Evolutionary conservation across 2,797 vertebrate species (phyloP).

Genomic region (Molossus molossus): DNA sequence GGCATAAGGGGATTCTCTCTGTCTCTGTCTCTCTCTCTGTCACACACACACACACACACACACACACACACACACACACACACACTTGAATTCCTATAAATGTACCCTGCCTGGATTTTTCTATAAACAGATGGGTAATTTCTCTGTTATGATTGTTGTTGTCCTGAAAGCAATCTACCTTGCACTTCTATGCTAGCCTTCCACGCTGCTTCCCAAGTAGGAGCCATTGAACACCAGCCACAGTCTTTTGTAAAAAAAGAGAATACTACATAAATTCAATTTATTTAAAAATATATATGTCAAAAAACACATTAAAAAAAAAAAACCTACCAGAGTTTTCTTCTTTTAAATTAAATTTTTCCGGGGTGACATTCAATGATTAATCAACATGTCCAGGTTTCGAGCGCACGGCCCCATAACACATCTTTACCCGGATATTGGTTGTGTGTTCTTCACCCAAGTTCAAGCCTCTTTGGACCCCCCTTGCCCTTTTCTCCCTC

Average conservation of each 20-base stretch:
- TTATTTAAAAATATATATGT: background rate
- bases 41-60: background rate
- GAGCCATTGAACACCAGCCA: background rate
- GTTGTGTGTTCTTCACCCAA: background rate
- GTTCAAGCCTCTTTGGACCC: background rate
- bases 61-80: background rate
- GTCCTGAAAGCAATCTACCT: background rate
- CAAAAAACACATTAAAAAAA: background rate
- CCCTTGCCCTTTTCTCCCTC: background rate
- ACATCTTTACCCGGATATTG: background rate
- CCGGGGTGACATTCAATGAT: background rate
- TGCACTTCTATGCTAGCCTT: background rate
- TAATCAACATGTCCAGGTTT: background rate
- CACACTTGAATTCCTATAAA: background rate
- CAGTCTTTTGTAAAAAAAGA: background rate
- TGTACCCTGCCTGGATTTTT: background rate
- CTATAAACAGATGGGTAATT: background rate
- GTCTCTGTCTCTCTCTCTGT: background rate
- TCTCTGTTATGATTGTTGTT: constrained; percentile 42
- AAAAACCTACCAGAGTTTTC: background rate
- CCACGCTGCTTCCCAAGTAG: background rate
- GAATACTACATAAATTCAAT: background rate
- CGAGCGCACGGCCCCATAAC: background rate
- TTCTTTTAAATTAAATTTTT: background rate
- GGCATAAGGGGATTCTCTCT: fast-evolving